Percentiles rank a stretch among this genome's conserved stretches.
Conservation (phyloP, 2,888 invertebrate genomes). For the Pammene aurita region DNA sequence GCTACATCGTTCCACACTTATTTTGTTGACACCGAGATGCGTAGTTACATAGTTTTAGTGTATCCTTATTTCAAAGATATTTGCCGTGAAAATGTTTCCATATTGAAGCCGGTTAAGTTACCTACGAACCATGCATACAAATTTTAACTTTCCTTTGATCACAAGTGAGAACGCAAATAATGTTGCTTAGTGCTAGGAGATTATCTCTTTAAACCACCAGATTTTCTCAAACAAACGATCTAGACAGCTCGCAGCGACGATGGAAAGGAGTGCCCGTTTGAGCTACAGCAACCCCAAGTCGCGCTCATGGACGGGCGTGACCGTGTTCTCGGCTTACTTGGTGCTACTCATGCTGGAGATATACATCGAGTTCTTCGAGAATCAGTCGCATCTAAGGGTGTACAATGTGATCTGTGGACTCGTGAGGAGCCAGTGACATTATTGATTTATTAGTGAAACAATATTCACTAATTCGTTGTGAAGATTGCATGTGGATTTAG, state of each 20-base stretch:
- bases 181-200: too few relatives aligned
- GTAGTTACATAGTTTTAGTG: not conserved
- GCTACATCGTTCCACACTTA: not conserved
- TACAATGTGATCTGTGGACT: constrained; percentile 57
- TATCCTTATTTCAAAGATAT: too few relatives aligned
- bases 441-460: too few relatives aligned
- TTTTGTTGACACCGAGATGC: not conserved
- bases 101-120: too few relatives aligned
- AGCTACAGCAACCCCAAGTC: constrained; percentile 61
- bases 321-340: constrained; percentile 69
- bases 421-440: constrained; percentile 21
- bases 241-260: constrained; percentile 34
- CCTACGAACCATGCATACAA: too few relatives aligned
- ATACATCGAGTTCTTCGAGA: constrained; percentile 71
- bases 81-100: too few relatives aligned
- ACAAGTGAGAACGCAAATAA: too few relatives aligned
- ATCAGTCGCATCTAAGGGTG: constrained; percentile 62
- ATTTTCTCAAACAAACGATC: too few relatives aligned
- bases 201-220: too few relatives aligned
- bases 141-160: too few relatives aligned
- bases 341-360: constrained; percentile 69
- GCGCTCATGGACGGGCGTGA: constrained; percentile 70
- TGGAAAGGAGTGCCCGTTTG: constrained; percentile 61
- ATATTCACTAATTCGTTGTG: too few relatives aligned
- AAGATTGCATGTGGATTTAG: not conserved